These are phyloP conservation scores for Melanocharis versteri DNA, from an alignment of 2,113 vertebrate genomes.

Conservation along the genomic window DNA sequence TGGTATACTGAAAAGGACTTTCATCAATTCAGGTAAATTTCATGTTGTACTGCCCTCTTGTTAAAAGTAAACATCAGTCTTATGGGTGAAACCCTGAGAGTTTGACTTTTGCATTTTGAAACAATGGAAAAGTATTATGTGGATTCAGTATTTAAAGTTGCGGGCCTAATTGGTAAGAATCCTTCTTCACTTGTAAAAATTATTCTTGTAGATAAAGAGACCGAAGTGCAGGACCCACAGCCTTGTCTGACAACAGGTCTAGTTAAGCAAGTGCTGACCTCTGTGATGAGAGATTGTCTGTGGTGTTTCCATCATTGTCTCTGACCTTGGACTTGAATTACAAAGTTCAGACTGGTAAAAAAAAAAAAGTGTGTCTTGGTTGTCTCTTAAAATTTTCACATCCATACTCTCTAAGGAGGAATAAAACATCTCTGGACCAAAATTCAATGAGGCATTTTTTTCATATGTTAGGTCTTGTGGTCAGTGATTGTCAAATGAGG, in stretches of 20 bases:
- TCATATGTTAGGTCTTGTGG: rapidly evolving
- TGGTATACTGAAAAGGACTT: background rate
- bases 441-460: background rate
- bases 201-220: background rate
- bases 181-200: background rate
- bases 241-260: background rate
- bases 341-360: background rate
- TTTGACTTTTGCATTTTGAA: background rate
- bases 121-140: background rate
- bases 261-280: background rate
- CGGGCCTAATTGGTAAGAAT: background rate
- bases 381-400: background rate
- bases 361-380: background rate
- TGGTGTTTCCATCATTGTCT: background rate
- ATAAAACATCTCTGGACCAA: background rate
- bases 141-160: background rate
- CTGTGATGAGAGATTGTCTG: background rate
- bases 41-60: background rate
- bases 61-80: background rate
- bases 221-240: background rate
- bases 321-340: background rate
- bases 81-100: rapidly evolving
- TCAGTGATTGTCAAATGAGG: background rate
- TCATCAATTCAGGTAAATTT: background rate
- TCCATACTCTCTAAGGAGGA: background rate